A percentile compares a stretch with the other conserved stretches of the same genome.
phyloP scores from a whole-genome alignment of 2,113 vertebrate species.

The Cariama cristata region DNA sequence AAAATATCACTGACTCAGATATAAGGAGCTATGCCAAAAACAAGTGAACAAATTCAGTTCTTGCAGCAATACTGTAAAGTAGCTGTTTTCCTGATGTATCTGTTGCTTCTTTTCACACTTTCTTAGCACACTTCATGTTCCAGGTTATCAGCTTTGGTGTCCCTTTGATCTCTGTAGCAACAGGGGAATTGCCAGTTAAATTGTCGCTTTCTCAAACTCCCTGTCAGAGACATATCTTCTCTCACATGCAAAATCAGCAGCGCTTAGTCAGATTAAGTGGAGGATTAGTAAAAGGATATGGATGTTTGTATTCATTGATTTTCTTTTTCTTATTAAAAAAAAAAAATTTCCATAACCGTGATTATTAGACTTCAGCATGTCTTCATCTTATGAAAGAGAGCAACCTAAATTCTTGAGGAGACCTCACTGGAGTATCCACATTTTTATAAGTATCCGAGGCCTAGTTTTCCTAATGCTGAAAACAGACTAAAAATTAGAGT shows the following conservation, averaged over 20 bases:
- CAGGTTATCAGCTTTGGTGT: slow-evolving; percentile 45
- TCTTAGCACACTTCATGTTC: slow-evolving; percentile 11
- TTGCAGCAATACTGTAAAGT: neutral
- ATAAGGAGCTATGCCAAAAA: neutral
- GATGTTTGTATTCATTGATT: neutral
- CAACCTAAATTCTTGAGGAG: neutral
- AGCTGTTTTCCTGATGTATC: slow-evolving; percentile 21
- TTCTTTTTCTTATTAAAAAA: neutral
- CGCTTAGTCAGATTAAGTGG: slow-evolving; percentile 24
- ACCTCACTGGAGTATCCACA: neutral
- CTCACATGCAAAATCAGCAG: slow-evolving; percentile 30
- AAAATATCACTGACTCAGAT: neutral
- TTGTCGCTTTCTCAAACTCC: slow-evolving; percentile 37
- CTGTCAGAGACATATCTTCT: slow-evolving; percentile 20
- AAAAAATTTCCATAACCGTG: neutral
- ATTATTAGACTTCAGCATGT: neutral
- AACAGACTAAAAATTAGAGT: neutral
- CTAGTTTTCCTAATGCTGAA: neutral
- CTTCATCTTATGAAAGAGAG: neutral
- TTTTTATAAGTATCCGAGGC: neutral
- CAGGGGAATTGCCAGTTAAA: slow-evolving; percentile 47
- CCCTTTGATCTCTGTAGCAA: slow-evolving; percentile 42
- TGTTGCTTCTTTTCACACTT: slow-evolving; percentile 52
- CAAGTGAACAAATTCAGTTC: neutral
- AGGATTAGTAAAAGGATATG: slow-evolving; percentile 30